A percentile compares a stretch with the other conserved stretches of the same genome.
These are phyloP conservation scores for Tringa solitaria DNA, from an alignment of 2,113 vertebrate species.

Conservation along the genomic window DNA sequence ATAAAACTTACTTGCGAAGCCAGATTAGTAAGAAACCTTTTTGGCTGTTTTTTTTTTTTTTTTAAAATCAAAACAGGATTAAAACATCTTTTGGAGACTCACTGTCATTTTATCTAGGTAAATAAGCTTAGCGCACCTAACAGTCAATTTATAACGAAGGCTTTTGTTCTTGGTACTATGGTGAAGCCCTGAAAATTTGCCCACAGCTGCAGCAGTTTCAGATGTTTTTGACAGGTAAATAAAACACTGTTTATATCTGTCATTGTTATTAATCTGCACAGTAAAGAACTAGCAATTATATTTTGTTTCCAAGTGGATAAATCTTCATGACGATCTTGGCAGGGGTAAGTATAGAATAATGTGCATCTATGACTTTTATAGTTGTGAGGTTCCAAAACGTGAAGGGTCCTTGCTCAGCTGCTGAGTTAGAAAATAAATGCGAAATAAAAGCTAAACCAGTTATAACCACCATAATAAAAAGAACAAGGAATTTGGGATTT, in stretches of 20 bases:
- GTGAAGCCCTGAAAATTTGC: conserved; percentile 40
- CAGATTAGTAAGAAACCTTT: conserved; percentile 23
- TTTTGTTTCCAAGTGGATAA: conserved; percentile 12
- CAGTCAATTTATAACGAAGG: conserved; percentile 47
- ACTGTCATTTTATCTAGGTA: conserved; percentile 15
- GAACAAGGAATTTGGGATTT: not conserved
- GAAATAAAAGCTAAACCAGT: not conserved
- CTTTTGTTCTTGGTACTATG: conserved; percentile 32
- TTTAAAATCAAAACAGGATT: conserved; percentile 14
- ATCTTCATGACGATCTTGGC: not conserved
- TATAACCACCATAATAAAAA: not conserved
- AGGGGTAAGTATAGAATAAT: not conserved
- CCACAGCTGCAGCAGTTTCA: conserved; percentile 50
- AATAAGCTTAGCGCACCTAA: conserved; percentile 25
- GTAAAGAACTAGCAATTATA: conserved; percentile 38
- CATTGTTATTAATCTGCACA: conserved; percentile 38
- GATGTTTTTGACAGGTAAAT: conserved; percentile 54
- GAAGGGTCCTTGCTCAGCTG: not conserved
- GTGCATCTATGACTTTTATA: not conserved
- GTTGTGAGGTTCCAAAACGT: not conserved
- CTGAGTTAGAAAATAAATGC: not conserved
- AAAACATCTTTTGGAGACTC: conserved; percentile 47
- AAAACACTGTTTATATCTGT: conserved; percentile 39
- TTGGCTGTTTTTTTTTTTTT: not conserved
- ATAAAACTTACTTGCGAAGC: not conserved